phyloP scores from a whole-genome alignment of 2,797 vertebrate species.

The Crypturellus tataupa region DNA sequence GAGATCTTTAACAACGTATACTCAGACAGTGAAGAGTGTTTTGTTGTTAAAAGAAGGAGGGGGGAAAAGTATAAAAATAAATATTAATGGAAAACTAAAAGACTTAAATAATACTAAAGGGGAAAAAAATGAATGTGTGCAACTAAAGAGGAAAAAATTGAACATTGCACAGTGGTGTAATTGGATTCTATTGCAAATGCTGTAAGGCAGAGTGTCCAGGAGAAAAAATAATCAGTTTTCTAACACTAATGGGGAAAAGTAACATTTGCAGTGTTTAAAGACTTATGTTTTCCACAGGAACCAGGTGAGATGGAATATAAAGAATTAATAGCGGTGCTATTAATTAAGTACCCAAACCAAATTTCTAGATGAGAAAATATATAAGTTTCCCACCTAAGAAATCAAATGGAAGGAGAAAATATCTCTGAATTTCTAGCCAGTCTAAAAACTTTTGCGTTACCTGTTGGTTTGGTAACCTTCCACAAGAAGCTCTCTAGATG shows the following conservation, averaged over 20 bases:
- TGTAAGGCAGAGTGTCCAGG: background rate
- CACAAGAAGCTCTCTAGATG: slow-evolving; percentile 69
- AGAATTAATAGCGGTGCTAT: slow-evolving; percentile 79
- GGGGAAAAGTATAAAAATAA: background rate
- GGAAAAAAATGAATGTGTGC: background rate
- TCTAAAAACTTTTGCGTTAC: slow-evolving; percentile 69
- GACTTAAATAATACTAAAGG: slow-evolving; percentile 20
- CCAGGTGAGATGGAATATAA: slow-evolving; percentile 81
- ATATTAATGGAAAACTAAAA: background rate
- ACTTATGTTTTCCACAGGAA: slow-evolving; percentile 82
- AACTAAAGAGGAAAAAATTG: slow-evolving; percentile 23
- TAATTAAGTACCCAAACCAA: slow-evolving; percentile 72
- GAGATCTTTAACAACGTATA: background rate
- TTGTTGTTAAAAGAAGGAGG: slow-evolving; percentile 23
- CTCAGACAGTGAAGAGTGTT: background rate
- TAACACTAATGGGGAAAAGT: slow-evolving; percentile 65
- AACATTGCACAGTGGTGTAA: background rate
- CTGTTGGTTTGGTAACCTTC: slow-evolving; percentile 58
- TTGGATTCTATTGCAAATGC: slow-evolving; percentile 43
- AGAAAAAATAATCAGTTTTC: slow-evolving; percentile 32
- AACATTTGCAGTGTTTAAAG: slow-evolving; percentile 79
- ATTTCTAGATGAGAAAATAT: slow-evolving; percentile 75
- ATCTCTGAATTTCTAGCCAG: slow-evolving; percentile 73
- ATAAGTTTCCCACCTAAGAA: slow-evolving; percentile 71
- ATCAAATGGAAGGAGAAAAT: slow-evolving; percentile 76